phyloP scores from a whole-genome alignment of 2,113 vertebrate species.

The Ageneiosus marmoratus region DNA sequence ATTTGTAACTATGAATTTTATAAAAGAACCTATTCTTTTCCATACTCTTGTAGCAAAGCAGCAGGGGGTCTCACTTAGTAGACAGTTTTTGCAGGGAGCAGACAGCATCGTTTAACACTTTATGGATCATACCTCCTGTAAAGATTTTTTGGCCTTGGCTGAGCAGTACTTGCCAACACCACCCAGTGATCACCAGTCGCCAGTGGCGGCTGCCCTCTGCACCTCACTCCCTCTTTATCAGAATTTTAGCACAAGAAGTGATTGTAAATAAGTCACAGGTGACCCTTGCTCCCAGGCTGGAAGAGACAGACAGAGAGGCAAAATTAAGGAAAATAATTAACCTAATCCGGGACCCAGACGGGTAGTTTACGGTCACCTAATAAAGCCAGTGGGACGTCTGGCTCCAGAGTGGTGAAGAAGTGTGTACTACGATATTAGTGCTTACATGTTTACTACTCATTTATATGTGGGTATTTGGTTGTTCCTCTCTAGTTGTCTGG shows the following conservation, averaged over 20 bases:
- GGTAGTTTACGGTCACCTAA: conserved; percentile 58
- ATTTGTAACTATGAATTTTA: not conserved
- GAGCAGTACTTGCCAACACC: conserved; percentile 25
- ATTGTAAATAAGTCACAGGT: conserved; percentile 45
- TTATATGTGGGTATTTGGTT: conserved; percentile 6
- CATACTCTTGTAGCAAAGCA: not conserved
- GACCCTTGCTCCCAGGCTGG: conserved; percentile 56
- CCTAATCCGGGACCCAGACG: conserved; percentile 58
- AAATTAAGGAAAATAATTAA: conserved; percentile 66
- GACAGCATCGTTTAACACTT: conserved; percentile 51
- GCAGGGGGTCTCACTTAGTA: conserved; percentile 14
- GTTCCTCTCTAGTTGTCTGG: not conserved
- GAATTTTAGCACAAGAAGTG: conserved; percentile 38
- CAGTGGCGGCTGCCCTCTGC: conserved; percentile 24
- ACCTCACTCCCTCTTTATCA: conserved; percentile 40
- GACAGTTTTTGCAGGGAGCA: conserved; percentile 42
- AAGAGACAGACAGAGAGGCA: conserved; percentile 30
- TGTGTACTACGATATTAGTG: conserved; percentile 25
- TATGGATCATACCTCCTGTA: conserved; percentile 54
- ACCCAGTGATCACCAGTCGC: conserved; percentile 35
- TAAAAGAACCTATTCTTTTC: conserved; percentile 35
- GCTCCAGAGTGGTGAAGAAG: conserved; percentile 33
- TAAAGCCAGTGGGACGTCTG: conserved; percentile 59
- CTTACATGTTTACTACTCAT: conserved; percentile 37
- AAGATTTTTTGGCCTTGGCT: conserved; percentile 39